These are phyloP conservation scores for Stratiomys singularior DNA, from an alignment of 2,888 invertebrate species.

Conservation along the genomic window DNA sequence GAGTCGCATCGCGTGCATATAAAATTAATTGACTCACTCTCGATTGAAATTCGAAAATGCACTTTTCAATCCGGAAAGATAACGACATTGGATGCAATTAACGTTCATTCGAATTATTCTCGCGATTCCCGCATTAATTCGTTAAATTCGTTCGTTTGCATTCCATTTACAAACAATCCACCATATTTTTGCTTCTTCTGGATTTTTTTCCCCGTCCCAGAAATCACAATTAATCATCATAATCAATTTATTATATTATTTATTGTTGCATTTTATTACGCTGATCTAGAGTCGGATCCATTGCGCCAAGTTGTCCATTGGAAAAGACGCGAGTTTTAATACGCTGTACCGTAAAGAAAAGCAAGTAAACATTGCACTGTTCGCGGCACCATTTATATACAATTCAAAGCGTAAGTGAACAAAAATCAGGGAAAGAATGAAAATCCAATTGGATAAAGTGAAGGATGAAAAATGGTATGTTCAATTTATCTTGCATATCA, in stretches of 20 bases:
- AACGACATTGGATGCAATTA: neutral
- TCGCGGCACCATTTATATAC: neutral
- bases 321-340: neutral
- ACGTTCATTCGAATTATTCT: neutral
- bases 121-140: too few species aligned
- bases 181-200: neutral
- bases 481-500: constrained; percentile 9
- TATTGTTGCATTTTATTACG: neutral
- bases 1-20: constrained; percentile 5
- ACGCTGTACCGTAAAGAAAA: neutral
- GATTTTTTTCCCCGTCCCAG: neutral
- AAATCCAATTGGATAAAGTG: neutral
- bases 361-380: too few species aligned
- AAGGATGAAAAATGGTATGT: neutral
- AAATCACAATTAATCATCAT: constrained; percentile 27
- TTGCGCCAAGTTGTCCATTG: neutral
- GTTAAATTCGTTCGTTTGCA: neutral
- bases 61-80: neutral
- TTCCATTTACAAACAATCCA: neutral
- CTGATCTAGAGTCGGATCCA: neutral
- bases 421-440: neutral
- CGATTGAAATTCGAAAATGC: neutral
- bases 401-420: neutral
- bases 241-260: constrained; percentile 18
- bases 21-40: neutral